A percentile compares a stretch with the other conserved stretches of the same genome.
These are phyloP conservation scores for Porphyrio hochstetteri DNA, from an alignment of 2,113 vertebrate species.

Conservation along the genomic window DNA sequence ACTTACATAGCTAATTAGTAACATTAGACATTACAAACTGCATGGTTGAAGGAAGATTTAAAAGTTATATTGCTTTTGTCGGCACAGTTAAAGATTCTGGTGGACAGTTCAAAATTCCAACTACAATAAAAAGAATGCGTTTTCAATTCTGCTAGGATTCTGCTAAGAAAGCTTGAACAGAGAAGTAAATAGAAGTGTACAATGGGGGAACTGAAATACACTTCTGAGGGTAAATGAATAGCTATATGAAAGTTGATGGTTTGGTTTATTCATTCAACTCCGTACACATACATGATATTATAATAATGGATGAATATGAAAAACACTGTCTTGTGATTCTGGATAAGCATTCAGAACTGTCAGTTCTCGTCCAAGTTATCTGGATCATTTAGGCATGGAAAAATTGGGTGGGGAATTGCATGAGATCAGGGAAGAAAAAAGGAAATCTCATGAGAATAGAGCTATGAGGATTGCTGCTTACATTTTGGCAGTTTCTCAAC, in stretches of 20 bases:
- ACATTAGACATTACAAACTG: background rate
- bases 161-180: background rate
- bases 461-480: background rate
- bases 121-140: background rate
- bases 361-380: background rate
- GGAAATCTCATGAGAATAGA: background rate
- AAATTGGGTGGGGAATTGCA: background rate
- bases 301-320: background rate
- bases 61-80: background rate
- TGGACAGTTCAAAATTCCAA: background rate
- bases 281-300: background rate
- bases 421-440: slow-evolving; percentile 11
- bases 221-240: background rate
- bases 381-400: background rate
- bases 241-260: background rate
- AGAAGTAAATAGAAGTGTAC: background rate
- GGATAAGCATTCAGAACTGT: background rate
- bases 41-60: background rate
- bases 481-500: slow-evolving; percentile 34
- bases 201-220: background rate
- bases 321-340: background rate
- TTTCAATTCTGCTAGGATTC: background rate
- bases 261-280: background rate
- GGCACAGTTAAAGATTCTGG: background rate
- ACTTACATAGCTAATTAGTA: background rate